These are phyloP conservation scores for Phataginus tetradactyla DNA, from an alignment of 2,797 vertebrate genomes.

Conservation along the genomic window DNA sequence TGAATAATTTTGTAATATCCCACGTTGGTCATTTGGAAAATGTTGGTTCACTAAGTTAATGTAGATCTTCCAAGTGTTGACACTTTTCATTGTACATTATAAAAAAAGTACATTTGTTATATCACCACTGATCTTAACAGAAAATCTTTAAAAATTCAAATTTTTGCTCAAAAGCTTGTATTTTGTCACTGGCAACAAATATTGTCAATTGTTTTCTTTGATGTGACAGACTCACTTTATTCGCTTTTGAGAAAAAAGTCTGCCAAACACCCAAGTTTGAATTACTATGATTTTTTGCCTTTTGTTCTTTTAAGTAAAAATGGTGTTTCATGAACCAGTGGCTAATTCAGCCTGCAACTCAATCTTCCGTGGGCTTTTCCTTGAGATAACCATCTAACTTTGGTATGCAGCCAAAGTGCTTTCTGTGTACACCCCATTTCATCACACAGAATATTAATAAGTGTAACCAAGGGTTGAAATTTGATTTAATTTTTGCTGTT, in stretches of 20 bases:
- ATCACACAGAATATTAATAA: neutral
- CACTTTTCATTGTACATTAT: neutral
- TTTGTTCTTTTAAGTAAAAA: conserved; percentile 15
- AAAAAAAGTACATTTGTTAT: neutral
- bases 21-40: neutral
- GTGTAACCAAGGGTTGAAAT: neutral
- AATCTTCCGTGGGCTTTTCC: neutral
- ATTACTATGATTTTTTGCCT: conserved; percentile 5
- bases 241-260: conserved; percentile 18
- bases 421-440: neutral
- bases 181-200: conserved; percentile 20
- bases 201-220: neutral
- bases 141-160: conserved; percentile 19
- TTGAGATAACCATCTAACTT: neutral
- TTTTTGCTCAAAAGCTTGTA: conserved; percentile 15
- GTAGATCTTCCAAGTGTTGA: neutral
- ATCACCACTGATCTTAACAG: neutral
- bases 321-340: neutral
- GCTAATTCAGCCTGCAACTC: neutral
- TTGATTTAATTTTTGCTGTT: neutral
- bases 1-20: neutral
- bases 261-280: neutral
- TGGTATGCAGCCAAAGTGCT: neutral
- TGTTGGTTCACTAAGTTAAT: neutral
- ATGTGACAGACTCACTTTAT: neutral